Evolutionary conservation across 1,140 invertebrate species (phyloP).

Genomic region (Drosophila obscura): DNA sequence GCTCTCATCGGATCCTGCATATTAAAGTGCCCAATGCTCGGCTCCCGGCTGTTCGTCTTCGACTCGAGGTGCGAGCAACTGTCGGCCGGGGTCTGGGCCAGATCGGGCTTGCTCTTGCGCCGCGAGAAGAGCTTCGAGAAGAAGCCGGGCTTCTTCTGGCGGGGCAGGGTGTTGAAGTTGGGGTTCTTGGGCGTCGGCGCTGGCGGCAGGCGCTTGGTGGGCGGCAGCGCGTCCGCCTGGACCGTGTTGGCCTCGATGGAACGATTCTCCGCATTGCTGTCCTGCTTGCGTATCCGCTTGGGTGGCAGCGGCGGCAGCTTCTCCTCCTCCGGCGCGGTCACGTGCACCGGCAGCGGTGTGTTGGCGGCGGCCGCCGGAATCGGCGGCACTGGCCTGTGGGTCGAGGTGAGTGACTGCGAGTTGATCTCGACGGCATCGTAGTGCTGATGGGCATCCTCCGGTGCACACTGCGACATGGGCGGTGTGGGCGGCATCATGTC

Average conservation of each 20-base stretch:
- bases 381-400: slow-evolving; percentile 26
- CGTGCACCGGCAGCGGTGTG: no score
- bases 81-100: slow-evolving; percentile 43
- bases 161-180: slow-evolving; percentile 84
- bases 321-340: slow-evolving; percentile 84
- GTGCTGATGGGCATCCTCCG: slow-evolving; percentile 65
- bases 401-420: slow-evolving; percentile 65
- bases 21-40: slow-evolving; percentile 66
- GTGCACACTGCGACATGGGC: slow-evolving; percentile 67
- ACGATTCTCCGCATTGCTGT: slow-evolving; percentile 72
- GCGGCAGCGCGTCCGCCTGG: slow-evolving; percentile 69
- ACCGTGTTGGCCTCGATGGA: slow-evolving; percentile 72
- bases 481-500: slow-evolving; percentile 79
- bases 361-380: background rate
- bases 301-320: slow-evolving; percentile 90
- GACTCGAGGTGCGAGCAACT: slow-evolving; percentile 31
- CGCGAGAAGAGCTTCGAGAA: slow-evolving; percentile 88
- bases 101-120: slow-evolving; percentile 84
- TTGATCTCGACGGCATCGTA: slow-evolving; percentile 75
- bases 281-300: slow-evolving; percentile 89
- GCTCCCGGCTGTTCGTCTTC: slow-evolving; percentile 58
- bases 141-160: slow-evolving; percentile 87
- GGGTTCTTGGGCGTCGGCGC: slow-evolving; percentile 77
- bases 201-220: slow-evolving; percentile 84
- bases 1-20: slow-evolving; percentile 67